Base-by-base conservation (phyloP, 2,113 vertebrate species). In the Neofelis nebulosa region DNA sequence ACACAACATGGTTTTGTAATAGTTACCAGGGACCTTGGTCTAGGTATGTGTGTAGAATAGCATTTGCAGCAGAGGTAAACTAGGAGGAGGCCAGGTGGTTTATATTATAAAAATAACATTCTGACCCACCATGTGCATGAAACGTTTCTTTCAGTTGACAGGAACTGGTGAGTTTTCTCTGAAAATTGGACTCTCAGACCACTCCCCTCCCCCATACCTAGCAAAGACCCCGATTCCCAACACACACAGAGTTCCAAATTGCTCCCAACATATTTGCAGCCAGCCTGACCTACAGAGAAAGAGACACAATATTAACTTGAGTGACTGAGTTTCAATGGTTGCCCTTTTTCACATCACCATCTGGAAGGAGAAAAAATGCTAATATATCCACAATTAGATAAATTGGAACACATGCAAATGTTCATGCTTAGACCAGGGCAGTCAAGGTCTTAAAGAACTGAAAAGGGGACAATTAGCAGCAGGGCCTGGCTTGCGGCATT, bases 111-210 rank as follows among this genome's bases (percentile, higher is more conserved):
- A 97, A 98, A 97, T 95, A 98, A 92, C 93, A 92, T 94, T 98
- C 92, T 96, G 96, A 98, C 95, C 94, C 66, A 94, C 90, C 96
- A 94, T 97, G 95, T 97, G 95, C 96, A 87, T 98, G 90, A 97
- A 97, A 97, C 88, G 21, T 97, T 98, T 95, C 95, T 97, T 98
- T 97, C 96, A 98, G 96, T 97, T 94, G 80, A 97, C 97, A 98
- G 95, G 95, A 98, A 96, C 97, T 95, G 96, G 85, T 97, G 92
- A 98, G 86, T 90, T 98, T 98, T 97, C 78, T 94, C 95, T 98
- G 96, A 98, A 98, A 97, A 97, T 97, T 97, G 96, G 95, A 94
- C 97, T 97, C 94, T 55, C 94, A 96, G 96, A 82, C 50, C 91
- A 61, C 52, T 45, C 81, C 96, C 96, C 31, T 95, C 96, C 97